Evolutionary conservation across 2,888 invertebrate genomes (phyloP), one percentile per base, ranked within the genome.

Genomic region (Acleris cristana): DNA sequence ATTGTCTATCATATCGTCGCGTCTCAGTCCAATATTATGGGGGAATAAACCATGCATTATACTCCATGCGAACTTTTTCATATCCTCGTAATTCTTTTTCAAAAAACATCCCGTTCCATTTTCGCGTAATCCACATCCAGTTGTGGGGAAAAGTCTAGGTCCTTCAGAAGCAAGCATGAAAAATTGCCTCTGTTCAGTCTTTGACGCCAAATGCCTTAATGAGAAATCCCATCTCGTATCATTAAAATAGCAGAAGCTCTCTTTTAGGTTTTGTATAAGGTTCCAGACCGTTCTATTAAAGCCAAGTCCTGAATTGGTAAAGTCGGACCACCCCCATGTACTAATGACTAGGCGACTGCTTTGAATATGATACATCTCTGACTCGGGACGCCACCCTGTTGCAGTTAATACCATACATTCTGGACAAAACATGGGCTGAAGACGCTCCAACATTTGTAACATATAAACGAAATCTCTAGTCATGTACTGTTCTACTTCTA

Each of bases 101-200:
- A 65, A 61, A 61, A 21, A n/a, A 26, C 65, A 65, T 6, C 26
- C 3, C 3, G 60, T 51, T 1, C 55, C 60, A 10, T 51, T 56
- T 44, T 21, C 49, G 14, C 44, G 49, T 4, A 55, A 23, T 12
- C 65, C 65, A 23, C 65, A 65, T 80, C 21, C 81, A 80, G 57
- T 85, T 82, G 86, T 87, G 84, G 87, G 87, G 84, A 87, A 81
- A 78, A 65, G 40, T 44, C 65, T 61, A 12, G 65, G 55, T 3
- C 44, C 65, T 44, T 65, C 65, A 14, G 51, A 23, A 1, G n/a
- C 51, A 12, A 65, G 44, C 44, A 51, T 51, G 7, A 26, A 65
- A 18, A 65, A 26, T 2, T 21, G 19, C 12, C 44, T 65, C 4
- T 51, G 16, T 12, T 18, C 14, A 12, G 30, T 65, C 44, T 65